Percentiles rank a stretch among this genome's conserved stretches.
Conservation (phyloP, 2,888 invertebrate species). For the Lysandra bellargus region DNA sequence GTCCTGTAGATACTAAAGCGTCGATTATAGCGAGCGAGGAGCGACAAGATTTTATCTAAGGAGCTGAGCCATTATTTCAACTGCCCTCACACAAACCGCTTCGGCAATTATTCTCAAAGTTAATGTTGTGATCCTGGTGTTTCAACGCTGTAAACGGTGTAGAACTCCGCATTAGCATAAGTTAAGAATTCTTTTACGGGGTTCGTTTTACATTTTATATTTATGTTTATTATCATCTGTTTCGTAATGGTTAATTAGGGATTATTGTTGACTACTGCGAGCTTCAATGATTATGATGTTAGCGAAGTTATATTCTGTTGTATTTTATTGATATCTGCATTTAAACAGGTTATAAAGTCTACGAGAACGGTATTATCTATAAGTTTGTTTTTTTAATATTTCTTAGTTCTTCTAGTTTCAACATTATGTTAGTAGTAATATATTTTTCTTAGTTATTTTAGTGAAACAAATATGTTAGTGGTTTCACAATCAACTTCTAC, state of each 20-base stretch:
- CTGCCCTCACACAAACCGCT: constrained; percentile 46
- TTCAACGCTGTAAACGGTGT: constrained; percentile 29
- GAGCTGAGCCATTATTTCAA: constrained; percentile 59
- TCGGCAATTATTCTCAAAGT: constrained; percentile 32
- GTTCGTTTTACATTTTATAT: constrained; percentile 13
- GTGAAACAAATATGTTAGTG: no score
- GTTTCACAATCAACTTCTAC: neutral
- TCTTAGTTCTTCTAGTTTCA: neutral
- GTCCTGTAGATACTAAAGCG: constrained; percentile 38
- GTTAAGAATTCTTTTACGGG: constrained; percentile 27
- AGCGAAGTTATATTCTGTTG: neutral
- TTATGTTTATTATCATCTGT: constrained; percentile 17
- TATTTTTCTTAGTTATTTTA: no score
- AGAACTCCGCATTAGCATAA: constrained; percentile 28
- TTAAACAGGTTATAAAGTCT: neutral
- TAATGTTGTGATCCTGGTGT: constrained; percentile 32
- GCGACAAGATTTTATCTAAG: constrained; percentile 59
- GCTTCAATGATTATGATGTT: neutral
- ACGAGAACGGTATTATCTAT: neutral
- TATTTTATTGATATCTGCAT: neutral
- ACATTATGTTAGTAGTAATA: no score
- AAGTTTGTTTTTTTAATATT: neutral
- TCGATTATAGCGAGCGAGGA: constrained; percentile 43
- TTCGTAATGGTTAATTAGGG: constrained; percentile 1
- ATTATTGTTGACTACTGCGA: neutral